phyloP scores from a whole-genome alignment of 2,888 invertebrate species.

The Tiliacea citrago region DNA sequence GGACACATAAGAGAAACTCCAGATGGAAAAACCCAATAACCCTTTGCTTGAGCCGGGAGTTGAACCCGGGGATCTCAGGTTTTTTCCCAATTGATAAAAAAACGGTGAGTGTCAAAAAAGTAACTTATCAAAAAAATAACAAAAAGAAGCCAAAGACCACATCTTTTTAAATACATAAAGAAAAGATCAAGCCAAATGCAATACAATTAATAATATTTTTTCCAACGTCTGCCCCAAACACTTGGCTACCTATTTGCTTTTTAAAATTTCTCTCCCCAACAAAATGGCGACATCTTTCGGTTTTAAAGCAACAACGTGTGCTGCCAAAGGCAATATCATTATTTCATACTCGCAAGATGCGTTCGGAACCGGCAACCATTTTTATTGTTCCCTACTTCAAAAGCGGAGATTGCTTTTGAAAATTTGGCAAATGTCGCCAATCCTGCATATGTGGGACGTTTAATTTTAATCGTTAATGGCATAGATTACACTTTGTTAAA shows the following conservation, averaged over 20 bases:
- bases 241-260: slow-evolving; percentile 74
- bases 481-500: neutral
- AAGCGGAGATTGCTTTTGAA: slow-evolving; percentile 62
- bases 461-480: slow-evolving; percentile 53
- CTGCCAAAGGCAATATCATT: slow-evolving; percentile 86
- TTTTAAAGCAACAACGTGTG: slow-evolving; percentile 71
- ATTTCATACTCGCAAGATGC: slow-evolving; percentile 80
- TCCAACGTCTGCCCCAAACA: slow-evolving; percentile 53
- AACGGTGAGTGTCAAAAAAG: neutral
- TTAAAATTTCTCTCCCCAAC: slow-evolving; percentile 68
- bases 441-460: slow-evolving; percentile 52
- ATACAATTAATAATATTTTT: slow-evolving; percentile 59
- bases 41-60: no score
- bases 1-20: no score
- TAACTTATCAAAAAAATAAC: neutral
- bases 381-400: slow-evolving; percentile 81
- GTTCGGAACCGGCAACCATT: slow-evolving; percentile 78
- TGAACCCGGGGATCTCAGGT: no score
- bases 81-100: neutral
- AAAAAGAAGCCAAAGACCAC: neutral
- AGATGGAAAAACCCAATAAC: no score
- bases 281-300: slow-evolving; percentile 69
- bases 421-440: slow-evolving; percentile 64
- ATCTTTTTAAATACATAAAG: neutral
- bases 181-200: slow-evolving; percentile 52